phyloP scores from a whole-genome alignment of 2,888 invertebrate genomes.

The Dusona sp. region DNA sequence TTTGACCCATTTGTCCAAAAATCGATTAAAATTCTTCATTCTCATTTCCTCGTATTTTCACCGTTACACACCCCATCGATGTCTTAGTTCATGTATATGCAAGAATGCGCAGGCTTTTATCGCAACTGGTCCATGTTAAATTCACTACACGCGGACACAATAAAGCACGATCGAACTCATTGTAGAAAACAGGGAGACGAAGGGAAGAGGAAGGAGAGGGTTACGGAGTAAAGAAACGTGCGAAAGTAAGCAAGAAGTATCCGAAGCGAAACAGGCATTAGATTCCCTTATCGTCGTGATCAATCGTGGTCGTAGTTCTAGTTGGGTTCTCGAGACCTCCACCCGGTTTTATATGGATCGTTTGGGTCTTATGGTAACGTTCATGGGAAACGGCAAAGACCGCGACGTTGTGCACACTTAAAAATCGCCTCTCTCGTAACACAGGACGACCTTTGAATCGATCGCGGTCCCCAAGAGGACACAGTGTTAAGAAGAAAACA shows the following conservation, averaged over 20 bases:
- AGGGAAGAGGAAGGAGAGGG: constrained; percentile 33
- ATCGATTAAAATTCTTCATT: neutral
- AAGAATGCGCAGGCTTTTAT: constrained; percentile 58
- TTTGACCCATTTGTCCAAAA: constrained; percentile 16
- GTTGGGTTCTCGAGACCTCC: constrained; percentile 71
- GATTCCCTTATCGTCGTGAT: constrained; percentile 79
- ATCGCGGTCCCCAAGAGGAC: constrained; percentile 36
- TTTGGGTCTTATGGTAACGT: constrained; percentile 46
- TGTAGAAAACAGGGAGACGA: constrained; percentile 38
- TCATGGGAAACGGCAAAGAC: constrained; percentile 81
- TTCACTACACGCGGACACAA: constrained; percentile 57
- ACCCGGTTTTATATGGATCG: constrained; percentile 75
- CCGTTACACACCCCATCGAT: constrained; percentile 25
- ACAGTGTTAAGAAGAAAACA: constrained; percentile 9
- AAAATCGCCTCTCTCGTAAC: constrained; percentile 68
- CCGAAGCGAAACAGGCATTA: constrained; percentile 75
- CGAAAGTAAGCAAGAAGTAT: constrained; percentile 71
- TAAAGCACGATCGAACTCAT: constrained; percentile 65
- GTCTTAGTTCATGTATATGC: constrained; percentile 36
- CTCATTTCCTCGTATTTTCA: neutral
- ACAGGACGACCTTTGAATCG: constrained; percentile 71
- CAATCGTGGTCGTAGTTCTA: constrained; percentile 74
- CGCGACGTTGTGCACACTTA: constrained; percentile 71
- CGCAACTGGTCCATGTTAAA: constrained; percentile 57
- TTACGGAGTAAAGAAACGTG: constrained; percentile 62